Evolutionary conservation across 2,113 vertebrate species (phyloP).

Genomic region (Atherinomorus stipes): DNA sequence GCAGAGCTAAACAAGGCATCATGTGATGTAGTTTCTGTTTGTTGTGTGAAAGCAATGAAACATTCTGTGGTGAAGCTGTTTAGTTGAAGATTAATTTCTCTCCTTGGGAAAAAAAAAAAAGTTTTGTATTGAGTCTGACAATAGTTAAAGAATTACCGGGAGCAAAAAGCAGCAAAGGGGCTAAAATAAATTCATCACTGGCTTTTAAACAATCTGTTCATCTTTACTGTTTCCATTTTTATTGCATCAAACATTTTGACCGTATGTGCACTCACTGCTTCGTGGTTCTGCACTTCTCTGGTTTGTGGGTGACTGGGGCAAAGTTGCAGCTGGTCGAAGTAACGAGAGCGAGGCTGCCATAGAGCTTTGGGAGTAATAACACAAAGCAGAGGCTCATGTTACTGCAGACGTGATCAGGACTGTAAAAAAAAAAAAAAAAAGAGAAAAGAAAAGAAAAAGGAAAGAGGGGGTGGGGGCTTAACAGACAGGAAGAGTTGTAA

Average conservation of each 20-base stretch:
- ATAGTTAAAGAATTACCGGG: neutral
- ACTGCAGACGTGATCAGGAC: conserved; percentile 17
- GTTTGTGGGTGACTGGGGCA: neutral
- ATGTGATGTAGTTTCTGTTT: conserved; percentile 50
- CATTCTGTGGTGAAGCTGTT: conserved; percentile 28
- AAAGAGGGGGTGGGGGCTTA: neutral
- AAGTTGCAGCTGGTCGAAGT: conserved; percentile 2
- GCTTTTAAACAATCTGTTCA: neutral
- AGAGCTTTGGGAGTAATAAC: conserved; percentile 19
- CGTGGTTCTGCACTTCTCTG: conserved; percentile 20
- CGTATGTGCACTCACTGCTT: neutral
- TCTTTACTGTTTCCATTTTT: conserved; percentile 11
- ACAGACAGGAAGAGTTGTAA: neutral
- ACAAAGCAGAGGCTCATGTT: conserved; percentile 14
- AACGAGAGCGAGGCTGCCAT: conserved; percentile 2
- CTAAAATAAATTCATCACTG: neutral
- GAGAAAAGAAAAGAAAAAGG: neutral
- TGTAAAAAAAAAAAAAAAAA: neutral
- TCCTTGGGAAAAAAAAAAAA: neutral
- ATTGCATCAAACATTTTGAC: conserved; percentile 2
- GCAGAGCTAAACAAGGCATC: conserved; percentile 40
- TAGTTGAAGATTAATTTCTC: conserved; percentile 26
- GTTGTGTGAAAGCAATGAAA: conserved; percentile 37
- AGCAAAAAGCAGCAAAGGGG: conserved; percentile 2
- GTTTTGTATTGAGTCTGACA: conserved; percentile 7